Conservation (phyloP, 2,113 vertebrate genomes). For the Corvus cornix region DNA sequence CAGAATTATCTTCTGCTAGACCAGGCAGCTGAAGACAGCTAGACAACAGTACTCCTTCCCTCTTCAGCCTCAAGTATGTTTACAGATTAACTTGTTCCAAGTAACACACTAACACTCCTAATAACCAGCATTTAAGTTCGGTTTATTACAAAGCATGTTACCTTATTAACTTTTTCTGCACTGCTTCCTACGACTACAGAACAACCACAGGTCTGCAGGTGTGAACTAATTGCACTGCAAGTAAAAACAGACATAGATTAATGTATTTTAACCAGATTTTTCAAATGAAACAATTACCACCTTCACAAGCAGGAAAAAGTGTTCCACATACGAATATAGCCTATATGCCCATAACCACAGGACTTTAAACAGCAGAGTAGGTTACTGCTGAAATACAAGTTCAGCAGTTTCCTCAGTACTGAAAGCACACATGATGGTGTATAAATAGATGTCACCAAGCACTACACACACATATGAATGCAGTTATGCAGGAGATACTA, state of each 20-base stretch:
- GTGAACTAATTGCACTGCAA: conserved; percentile 93
- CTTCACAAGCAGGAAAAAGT: background rate
- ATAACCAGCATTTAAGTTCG: background rate
- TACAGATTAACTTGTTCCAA: background rate
- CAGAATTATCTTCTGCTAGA: background rate
- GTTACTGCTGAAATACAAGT: background rate
- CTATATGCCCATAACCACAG: fast-evolving
- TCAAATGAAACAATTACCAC: background rate
- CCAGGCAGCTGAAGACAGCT: background rate
- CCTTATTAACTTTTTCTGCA: conserved; percentile 97
- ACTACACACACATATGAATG: background rate
- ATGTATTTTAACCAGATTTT: background rate
- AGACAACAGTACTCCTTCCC: background rate
- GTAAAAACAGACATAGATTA: conserved; percentile 1
- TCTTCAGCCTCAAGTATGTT: background rate
- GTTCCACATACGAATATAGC: background rate
- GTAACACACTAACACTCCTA: background rate
- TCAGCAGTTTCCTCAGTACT: background rate
- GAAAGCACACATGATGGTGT: fast-evolving
- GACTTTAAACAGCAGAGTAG: background rate
- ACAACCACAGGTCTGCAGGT: conserved; percentile 96
- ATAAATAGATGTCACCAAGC: background rate
- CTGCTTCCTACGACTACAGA: conserved; percentile 96
- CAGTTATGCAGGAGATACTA: background rate
- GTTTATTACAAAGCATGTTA: conserved; percentile 51